Conservation (phyloP, 1,140 invertebrate genomes). For the Belonocnema kinseyi region DNA sequence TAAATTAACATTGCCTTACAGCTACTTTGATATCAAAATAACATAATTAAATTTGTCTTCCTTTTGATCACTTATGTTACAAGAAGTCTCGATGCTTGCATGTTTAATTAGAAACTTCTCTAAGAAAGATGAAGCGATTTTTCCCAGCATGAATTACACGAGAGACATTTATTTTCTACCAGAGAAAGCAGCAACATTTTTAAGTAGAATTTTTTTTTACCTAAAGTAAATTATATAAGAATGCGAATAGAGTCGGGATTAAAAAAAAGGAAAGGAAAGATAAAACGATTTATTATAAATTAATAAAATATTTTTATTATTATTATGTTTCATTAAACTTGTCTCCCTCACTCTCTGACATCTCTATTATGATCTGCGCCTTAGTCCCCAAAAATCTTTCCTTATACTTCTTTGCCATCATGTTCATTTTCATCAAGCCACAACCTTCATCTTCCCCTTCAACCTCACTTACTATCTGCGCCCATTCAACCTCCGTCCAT, state of each 20-base stretch:
- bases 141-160: neutral
- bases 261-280: neutral
- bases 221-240: neutral
- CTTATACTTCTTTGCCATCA: no score
- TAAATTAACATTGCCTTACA: neutral
- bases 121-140: neutral
- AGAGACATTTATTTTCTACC: neutral
- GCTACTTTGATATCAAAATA: neutral
- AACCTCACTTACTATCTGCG: no score
- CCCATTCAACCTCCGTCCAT: no score
- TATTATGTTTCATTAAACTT: no score
- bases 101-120: slow-evolving; percentile 22
- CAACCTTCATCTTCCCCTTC: no score
- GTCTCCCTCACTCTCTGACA: no score
- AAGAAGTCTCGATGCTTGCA: slow-evolving; percentile 4
- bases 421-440: no score
- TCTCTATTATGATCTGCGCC: no score
- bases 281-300: no score
- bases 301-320: no score
- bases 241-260: neutral
- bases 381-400: no score
- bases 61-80: neutral
- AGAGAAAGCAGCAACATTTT: neutral
- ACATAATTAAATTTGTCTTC: slow-evolving; percentile 14
- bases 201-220: slow-evolving; percentile 16